Evolutionary conservation across 2,888 invertebrate genomes (phyloP).

Genomic region (Cryptocephalus moraei): DNA sequence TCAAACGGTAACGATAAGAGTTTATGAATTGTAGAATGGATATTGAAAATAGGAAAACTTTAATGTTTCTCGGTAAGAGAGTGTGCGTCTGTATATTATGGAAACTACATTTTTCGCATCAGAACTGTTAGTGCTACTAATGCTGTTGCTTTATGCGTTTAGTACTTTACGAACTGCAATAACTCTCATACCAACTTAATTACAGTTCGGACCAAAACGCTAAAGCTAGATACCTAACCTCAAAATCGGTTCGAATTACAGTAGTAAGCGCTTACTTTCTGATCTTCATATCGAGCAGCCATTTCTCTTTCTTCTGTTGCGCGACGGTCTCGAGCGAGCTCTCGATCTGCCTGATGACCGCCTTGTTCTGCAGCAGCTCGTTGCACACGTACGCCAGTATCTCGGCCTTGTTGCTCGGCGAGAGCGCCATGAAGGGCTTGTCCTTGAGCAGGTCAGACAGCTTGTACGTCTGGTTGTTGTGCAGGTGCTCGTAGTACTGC

Average conservation of each 20-base stretch:
- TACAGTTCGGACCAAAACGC: too few relatives aligned
- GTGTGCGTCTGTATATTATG: too few relatives aligned
- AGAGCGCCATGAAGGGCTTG: conserved; percentile 77
- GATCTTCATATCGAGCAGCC: conserved; percentile 86
- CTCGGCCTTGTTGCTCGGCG: conserved; percentile 76
- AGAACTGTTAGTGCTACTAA: too few relatives aligned
- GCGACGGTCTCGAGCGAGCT: conserved; percentile 68
- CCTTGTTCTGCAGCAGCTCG: conserved; percentile 87
- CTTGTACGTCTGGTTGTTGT: conserved; percentile 68
- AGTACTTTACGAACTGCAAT: too few relatives aligned
- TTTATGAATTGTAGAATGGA: too few relatives aligned
- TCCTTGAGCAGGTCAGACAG: conserved; percentile 70
- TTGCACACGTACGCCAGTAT: conserved; percentile 89
- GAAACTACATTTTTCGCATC: too few relatives aligned
- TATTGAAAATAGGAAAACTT: too few relatives aligned
- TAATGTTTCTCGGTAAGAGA: too few relatives aligned
- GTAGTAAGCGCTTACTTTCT: conserved; percentile 74
- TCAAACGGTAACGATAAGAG: too few relatives aligned
- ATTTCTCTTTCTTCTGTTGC: conserved; percentile 81
- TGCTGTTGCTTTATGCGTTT: too few relatives aligned
- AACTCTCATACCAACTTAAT: too few relatives aligned
- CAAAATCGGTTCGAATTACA: too few relatives aligned
- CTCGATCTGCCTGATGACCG: conserved; percentile 83
- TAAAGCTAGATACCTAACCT: conserved; percentile 18
- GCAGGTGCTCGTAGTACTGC: conserved; percentile 67